Conservation (phyloP, 2,797 vertebrate genomes). For the Parotocinclus haroldoi region DNA sequence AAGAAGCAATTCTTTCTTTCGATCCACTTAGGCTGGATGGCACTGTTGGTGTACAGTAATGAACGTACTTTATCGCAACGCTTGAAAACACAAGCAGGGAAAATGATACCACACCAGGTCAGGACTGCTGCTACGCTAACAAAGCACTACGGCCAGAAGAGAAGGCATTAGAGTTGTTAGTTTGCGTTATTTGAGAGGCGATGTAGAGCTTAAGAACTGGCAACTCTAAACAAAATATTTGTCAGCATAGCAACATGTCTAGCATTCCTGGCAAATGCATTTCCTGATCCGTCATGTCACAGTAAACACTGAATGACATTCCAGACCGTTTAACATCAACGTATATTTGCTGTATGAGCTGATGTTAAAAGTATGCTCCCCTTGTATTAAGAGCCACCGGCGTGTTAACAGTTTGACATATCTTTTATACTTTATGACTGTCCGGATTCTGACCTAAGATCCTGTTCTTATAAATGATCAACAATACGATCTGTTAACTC, state of each 20-base stretch:
- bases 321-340: background rate
- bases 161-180: too few relatives aligned
- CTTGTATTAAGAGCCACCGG: slow-evolving; percentile 11
- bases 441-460: slow-evolving; percentile 32
- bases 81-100: too few relatives aligned
- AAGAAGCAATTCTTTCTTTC: slow-evolving; percentile 1
- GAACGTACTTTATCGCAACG: too few relatives aligned
- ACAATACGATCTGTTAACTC: slow-evolving; percentile 25
- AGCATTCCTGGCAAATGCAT: background rate
- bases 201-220: too few relatives aligned
- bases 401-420: slow-evolving; percentile 32
- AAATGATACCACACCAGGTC: too few relatives aligned
- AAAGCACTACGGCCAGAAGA: too few relatives aligned
- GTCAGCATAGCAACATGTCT: background rate
- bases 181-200: too few relatives aligned
- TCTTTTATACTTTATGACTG: slow-evolving; percentile 37
- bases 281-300: background rate
- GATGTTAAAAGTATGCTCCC: slow-evolving; percentile 25
- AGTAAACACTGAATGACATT: background rate
- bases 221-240: background rate
- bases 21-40: background rate
- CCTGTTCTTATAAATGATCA: slow-evolving; percentile 27
- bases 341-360: slow-evolving; percentile 5
- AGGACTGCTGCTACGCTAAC: too few relatives aligned
- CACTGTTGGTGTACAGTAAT: too few relatives aligned